Percentiles rank a stretch among this genome's conserved stretches.
Evolutionary conservation across 2,797 vertebrate genomes (phyloP).

Genomic region (Tokudaia tokunoshimensis): DNA sequence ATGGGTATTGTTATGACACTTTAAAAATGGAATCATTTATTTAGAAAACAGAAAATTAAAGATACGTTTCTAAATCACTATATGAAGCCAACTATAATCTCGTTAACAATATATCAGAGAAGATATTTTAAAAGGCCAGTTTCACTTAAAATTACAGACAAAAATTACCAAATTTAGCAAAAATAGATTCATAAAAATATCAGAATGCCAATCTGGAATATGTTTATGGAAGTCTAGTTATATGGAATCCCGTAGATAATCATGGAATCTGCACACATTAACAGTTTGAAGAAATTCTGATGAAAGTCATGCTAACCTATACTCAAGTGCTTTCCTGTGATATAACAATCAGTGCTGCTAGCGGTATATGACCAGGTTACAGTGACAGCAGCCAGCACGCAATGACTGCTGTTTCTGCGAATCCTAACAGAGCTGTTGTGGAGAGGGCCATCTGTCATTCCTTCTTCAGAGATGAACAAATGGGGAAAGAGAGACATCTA

Average conservation of each 20-base stretch:
- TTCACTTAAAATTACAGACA: not conserved
- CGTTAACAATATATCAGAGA: not conserved
- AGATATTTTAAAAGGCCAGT: not conserved
- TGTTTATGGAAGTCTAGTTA: not conserved
- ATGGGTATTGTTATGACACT: not conserved
- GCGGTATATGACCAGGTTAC: not conserved
- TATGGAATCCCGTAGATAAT: not conserved
- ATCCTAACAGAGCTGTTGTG: not conserved
- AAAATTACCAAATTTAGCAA: not conserved
- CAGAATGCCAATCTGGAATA: not conserved
- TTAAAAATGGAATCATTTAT: not conserved
- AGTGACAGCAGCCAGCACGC: not conserved
- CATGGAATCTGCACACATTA: not conserved
- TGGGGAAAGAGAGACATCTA: not conserved
- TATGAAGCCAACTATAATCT: not conserved
- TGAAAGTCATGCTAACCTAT: not conserved
- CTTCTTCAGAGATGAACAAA: not conserved
- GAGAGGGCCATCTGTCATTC: not conserved
- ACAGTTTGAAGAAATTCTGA: not conserved
- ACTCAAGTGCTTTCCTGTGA: not conserved
- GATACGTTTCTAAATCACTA: not conserved
- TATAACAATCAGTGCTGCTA: not conserved
- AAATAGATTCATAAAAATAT: not conserved
- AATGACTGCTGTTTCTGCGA: not conserved
- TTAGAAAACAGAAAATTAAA: constrained; percentile 19